These are phyloP conservation scores for Tetraodon nigroviridis DNA, from an alignment of 2,113 vertebrate genomes.

Conservation along the genomic window DNA sequence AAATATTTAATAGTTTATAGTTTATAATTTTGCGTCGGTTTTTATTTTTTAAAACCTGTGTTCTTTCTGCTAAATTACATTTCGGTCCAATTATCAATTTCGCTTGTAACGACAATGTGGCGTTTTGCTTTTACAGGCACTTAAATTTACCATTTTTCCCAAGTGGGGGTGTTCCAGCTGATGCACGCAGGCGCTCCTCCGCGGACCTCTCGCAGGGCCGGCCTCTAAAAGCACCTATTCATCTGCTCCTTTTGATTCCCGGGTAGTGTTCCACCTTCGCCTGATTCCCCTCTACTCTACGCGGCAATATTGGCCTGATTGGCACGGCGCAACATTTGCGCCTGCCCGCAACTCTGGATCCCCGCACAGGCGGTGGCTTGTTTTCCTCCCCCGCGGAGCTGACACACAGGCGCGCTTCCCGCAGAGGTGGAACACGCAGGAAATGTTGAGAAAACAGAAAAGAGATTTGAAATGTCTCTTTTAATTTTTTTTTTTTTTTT, in stretches of 20 bases:
- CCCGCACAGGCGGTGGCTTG: neutral
- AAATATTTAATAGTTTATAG: no score
- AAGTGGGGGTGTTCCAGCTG: neutral
- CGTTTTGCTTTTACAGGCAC: slow-evolving; percentile 2
- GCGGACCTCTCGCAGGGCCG: slow-evolving; percentile 11
- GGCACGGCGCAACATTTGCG: slow-evolving; percentile 25
- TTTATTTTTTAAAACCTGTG: no score
- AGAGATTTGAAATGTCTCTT: slow-evolving; percentile 56
- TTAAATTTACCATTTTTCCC: slow-evolving; percentile 21
- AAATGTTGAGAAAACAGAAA: slow-evolving; percentile 16
- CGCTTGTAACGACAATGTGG: neutral
- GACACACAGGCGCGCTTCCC: slow-evolving; percentile 28
- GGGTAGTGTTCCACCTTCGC: slow-evolving; percentile 18
- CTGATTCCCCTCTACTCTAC: slow-evolving; percentile 10
- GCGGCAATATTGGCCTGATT: slow-evolving; percentile 32
- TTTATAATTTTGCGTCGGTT: no score
- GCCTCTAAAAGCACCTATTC: slow-evolving; percentile 36
- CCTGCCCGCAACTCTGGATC: slow-evolving; percentile 29
- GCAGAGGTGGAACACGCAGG: slow-evolving; percentile 22
- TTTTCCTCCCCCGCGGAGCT: neutral
- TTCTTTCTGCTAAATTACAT: neutral
- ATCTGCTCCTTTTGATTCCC: slow-evolving; percentile 23
- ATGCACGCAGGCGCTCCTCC: slow-evolving; percentile 6
- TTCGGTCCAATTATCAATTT: neutral
- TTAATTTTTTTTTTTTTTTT: slow-evolving; percentile 68